A percentile compares a stretch with the other conserved stretches of the same genome.
Evolutionary conservation across 2,797 vertebrate genomes (phyloP).

Genomic region (Phataginus tricuspis): DNA sequence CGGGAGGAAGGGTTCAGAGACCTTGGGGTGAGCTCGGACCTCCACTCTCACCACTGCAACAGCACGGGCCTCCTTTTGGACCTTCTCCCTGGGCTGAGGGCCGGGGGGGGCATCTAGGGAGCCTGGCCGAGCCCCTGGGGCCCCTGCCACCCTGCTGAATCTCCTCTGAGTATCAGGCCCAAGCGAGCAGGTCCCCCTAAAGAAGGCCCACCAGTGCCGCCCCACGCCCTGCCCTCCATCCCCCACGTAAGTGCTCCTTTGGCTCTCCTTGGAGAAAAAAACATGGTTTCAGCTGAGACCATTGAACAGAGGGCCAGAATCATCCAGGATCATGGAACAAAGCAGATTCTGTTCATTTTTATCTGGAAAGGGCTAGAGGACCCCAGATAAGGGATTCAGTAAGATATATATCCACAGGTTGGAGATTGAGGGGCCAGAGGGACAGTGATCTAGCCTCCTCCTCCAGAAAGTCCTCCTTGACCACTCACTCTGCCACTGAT

Average conservation of each 20-base stretch:
- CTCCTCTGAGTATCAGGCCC: not conserved
- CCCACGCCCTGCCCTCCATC: not conserved
- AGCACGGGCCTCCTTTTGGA: not conserved
- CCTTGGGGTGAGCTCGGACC: not conserved
- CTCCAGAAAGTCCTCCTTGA: not conserved
- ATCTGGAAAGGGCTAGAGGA: not conserved
- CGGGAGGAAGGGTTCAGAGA: not conserved
- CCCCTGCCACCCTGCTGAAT: not conserved
- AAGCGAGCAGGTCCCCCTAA: not conserved
- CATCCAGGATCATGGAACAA: not conserved
- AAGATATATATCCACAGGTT: not conserved
- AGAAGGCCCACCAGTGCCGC: not conserved
- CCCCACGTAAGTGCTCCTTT: not conserved
- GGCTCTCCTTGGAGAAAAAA: not conserved
- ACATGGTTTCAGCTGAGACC: not conserved
- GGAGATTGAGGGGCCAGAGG: not conserved
- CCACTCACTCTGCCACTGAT: not conserved
- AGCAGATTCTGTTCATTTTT: not conserved
- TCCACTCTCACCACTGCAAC: slow-evolving; percentile 15
- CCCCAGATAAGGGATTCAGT: not conserved
- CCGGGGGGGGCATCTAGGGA: not conserved
- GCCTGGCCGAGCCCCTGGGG: not conserved
- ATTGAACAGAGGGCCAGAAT: not conserved
- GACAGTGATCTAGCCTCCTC: not conserved
- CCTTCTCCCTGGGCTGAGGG: not conserved